phyloP scores from a whole-genome alignment of 2,888 invertebrate species.

The Euclidia mi region DNA sequence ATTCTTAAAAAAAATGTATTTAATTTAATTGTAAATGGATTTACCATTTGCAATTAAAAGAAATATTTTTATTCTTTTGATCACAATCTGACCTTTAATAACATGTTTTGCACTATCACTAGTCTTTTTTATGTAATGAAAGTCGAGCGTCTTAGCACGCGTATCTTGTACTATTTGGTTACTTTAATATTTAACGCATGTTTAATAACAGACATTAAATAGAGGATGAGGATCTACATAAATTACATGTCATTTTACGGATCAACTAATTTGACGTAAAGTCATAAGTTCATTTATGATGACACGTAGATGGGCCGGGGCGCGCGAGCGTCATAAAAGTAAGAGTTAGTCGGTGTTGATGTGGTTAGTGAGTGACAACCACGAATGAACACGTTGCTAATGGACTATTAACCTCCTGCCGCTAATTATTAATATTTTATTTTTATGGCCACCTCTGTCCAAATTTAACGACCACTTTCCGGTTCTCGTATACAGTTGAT shows the following conservation, averaged over 20 bases:
- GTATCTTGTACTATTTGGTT: not conserved
- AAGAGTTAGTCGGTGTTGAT: conserved; percentile 23
- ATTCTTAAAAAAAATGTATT: too few species aligned
- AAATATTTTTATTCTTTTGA: too few species aligned
- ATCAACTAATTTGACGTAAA: conserved; percentile 28
- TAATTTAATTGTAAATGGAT: too few species aligned
- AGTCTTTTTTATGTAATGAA: too few species aligned
- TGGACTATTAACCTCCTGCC: conserved; percentile 81
- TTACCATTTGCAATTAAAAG: too few species aligned
- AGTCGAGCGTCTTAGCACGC: too few species aligned
- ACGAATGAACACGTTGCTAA: conserved; percentile 71
- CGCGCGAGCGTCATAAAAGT: conserved; percentile 8
- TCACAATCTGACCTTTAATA: too few species aligned
- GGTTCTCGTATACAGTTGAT: conserved; percentile 74
- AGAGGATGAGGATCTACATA: conserved; percentile 4
- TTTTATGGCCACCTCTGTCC: conserved; percentile 79
- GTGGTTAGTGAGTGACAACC: conserved; percentile 45
- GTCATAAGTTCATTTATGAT: conserved; percentile 48
- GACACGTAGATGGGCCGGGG: conserved; percentile 21
- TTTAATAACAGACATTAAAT: not conserved
- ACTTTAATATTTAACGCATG: not conserved
- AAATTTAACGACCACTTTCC: conserved; percentile 83
- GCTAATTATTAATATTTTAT: conserved; percentile 87
- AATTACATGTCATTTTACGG: conserved; percentile 6
- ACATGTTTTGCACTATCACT: too few species aligned